Conservation (phyloP, 1,140 invertebrate genomes). For the Scaptodrosophila lebanonensis region DNA sequence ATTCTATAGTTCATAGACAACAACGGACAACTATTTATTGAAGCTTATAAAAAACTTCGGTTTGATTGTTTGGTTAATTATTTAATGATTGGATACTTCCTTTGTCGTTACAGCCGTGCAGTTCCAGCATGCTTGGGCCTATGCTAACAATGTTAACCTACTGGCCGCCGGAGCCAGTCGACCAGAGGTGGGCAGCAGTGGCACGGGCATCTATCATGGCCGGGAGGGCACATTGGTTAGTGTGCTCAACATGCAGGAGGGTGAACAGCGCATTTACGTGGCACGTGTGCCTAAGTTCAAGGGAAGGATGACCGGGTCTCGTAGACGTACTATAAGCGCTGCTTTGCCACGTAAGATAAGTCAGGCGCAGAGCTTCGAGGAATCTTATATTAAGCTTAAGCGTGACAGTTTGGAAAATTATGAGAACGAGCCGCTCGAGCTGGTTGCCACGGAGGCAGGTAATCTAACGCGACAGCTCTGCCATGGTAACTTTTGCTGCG, state of each 20-base stretch:
- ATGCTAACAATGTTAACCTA: constrained; percentile 78
- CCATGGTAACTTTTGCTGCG: constrained; percentile 47
- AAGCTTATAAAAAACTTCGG: not conserved
- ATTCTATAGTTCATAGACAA: too few species aligned
- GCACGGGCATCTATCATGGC: constrained; percentile 78
- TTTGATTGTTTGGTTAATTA: not conserved
- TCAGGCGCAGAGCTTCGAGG: too few species aligned
- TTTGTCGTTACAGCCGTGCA: constrained; percentile 74
- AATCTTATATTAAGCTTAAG: too few species aligned
- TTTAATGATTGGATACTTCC: not conserved
- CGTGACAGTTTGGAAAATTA: constrained; percentile 48
- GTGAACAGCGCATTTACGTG: constrained; percentile 44
- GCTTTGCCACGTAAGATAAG: too few species aligned
- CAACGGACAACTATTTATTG: constrained; percentile 3
- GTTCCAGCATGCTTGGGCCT: constrained; percentile 78
- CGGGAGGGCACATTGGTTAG: constrained; percentile 34
- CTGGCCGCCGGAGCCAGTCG: constrained; percentile 78
- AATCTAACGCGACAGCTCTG: constrained; percentile 18
- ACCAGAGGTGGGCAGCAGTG: constrained; percentile 63
- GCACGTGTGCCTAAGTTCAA: constrained; percentile 48
- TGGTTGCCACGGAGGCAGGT: not conserved
- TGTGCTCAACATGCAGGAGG: constrained; percentile 33
- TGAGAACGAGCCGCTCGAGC: constrained; percentile 19
- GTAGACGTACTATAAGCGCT: too few species aligned
- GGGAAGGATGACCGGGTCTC: not conserved